Evolutionary conservation across 2,888 invertebrate species (phyloP).

Genomic region (Leptopilina syphax): DNA sequence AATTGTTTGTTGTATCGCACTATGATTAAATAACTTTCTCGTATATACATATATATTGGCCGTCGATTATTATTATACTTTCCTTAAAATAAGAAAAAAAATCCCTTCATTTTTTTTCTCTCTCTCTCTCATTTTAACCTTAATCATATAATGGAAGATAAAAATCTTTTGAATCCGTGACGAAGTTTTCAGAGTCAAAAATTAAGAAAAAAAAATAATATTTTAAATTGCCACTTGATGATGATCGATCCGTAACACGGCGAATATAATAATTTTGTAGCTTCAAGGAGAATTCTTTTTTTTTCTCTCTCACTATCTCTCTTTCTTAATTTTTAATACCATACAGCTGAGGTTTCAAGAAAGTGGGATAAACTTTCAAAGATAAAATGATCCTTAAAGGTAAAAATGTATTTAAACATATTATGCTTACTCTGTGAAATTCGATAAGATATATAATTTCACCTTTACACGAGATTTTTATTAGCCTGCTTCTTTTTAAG

Average conservation of each 20-base stretch:
- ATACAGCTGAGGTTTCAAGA: slow-evolving; percentile 30
- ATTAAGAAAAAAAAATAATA: slow-evolving; percentile 4
- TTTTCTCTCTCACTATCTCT: too few relatives aligned
- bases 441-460: not conserved
- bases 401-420: slow-evolving; percentile 1
- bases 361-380: slow-evolving; percentile 25
- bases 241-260: slow-evolving; percentile 22
- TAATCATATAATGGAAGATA: slow-evolving; percentile 16
- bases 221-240: slow-evolving; percentile 15
- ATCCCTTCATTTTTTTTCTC: not conserved
- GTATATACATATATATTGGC: too few relatives aligned
- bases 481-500: too few relatives aligned
- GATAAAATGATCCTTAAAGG: slow-evolving; percentile 1
- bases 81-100: slow-evolving; percentile 33
- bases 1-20: slow-evolving; percentile 23
- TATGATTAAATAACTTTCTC: slow-evolving; percentile 16
- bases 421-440: not conserved
- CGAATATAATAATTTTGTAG: not conserved
- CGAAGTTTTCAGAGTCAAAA: not conserved
- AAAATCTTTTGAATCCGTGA: slow-evolving; percentile 5
- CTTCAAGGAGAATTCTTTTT: slow-evolving; percentile 20
- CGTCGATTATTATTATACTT: slow-evolving; percentile 42
- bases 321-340: not conserved
- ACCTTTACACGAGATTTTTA: not conserved
- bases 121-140: not conserved